A percentile compares a stretch with the other conserved stretches of the same genome.
phyloP scores from a whole-genome alignment of 2,113 vertebrate species.

The Cariama cristata region DNA sequence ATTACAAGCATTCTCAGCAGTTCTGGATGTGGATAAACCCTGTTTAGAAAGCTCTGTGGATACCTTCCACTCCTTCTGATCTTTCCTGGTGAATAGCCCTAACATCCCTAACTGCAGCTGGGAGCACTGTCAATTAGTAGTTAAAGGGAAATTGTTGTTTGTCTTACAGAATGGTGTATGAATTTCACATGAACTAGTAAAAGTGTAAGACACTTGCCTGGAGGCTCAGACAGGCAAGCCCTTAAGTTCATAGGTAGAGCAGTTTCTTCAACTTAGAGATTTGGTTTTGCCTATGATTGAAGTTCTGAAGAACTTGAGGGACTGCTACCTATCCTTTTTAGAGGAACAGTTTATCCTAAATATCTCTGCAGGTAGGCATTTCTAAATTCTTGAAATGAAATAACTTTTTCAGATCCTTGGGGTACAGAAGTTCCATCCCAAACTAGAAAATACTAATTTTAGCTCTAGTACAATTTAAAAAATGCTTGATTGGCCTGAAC shows the following conservation, averaged over 20 bases:
- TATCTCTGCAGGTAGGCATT: not conserved
- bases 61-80: not conserved
- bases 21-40: not conserved
- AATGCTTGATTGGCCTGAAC: not conserved
- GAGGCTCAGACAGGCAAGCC: not conserved
- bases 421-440: not conserved
- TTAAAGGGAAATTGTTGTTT: not conserved
- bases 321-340: not conserved
- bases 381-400: not conserved
- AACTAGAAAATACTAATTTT: not conserved
- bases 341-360: not conserved
- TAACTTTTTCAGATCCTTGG: not conserved
- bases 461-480: not conserved
- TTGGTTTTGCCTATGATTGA: not conserved
- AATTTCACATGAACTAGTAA: not conserved
- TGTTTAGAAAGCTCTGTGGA: not conserved
- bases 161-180: not conserved
- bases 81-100: not conserved
- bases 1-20: not conserved
- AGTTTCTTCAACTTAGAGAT: not conserved
- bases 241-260: accelerated
- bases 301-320: not conserved
- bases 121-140: not conserved
- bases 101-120: not conserved
- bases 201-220: not conserved